Conservation (phyloP, 2,797 vertebrate genomes). For the Pantherophis alleghaniensis region DNA sequence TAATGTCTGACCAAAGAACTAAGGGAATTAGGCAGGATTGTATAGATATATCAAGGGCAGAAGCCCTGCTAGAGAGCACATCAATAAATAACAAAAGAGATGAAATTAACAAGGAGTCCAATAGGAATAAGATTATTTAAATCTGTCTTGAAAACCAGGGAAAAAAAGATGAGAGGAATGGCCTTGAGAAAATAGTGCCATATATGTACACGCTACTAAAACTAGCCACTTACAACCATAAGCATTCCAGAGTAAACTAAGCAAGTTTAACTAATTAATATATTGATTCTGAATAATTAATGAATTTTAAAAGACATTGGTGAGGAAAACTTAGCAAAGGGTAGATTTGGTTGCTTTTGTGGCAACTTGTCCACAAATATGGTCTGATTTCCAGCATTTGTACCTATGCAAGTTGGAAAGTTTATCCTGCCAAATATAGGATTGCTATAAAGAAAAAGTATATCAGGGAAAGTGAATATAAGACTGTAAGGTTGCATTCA, state of each 20-base stretch:
- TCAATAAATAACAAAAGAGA: slow-evolving; percentile 64
- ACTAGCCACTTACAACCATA: neutral
- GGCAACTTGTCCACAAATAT: neutral
- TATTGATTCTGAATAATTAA: neutral
- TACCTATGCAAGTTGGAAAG: neutral
- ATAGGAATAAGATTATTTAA: slow-evolving; percentile 65
- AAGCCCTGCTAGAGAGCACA: slow-evolving; percentile 61
- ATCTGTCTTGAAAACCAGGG: slow-evolving; percentile 60
- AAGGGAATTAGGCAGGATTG: slow-evolving; percentile 55
- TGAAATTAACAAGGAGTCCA: slow-evolving; percentile 63
- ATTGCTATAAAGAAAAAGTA: neutral
- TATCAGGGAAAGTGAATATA: neutral
- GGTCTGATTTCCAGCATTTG: neutral
- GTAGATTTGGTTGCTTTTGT: neutral
- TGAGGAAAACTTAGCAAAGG: neutral
- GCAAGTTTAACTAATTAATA: neutral
- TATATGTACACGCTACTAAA: neutral
- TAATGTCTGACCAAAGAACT: slow-evolving; percentile 37
- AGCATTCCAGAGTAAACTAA: rapidly evolving
- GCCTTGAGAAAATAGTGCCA: slow-evolving; percentile 37
- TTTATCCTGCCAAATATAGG: neutral
- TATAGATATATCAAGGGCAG: slow-evolving; percentile 54
- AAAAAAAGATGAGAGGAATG: slow-evolving; percentile 34
- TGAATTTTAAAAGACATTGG: neutral
- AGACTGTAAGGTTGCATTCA: neutral